phyloP scores from a whole-genome alignment of 1,140 invertebrate genomes.

The Triops cancriformis region DNA sequence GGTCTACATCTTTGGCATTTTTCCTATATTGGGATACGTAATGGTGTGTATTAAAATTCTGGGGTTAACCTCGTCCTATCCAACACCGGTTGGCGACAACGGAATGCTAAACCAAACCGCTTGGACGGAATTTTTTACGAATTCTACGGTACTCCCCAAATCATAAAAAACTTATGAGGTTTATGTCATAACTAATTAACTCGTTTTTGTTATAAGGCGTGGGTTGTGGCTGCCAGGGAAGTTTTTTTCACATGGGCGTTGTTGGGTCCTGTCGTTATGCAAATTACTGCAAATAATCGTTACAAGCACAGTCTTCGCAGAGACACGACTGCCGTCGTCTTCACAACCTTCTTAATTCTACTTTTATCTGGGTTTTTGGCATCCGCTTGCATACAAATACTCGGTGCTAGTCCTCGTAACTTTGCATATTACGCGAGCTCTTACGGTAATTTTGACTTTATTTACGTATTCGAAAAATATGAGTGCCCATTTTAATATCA shows the following conservation, averaged over 20 bases:
- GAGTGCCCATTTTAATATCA: conserved; percentile 12
- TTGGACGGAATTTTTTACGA: conserved; percentile 74
- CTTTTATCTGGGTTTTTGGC: conserved; percentile 65
- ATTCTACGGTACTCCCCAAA: conserved; percentile 51
- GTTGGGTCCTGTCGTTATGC: conserved; percentile 73
- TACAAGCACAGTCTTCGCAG: conserved; percentile 55
- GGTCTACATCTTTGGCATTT: conserved; percentile 59
- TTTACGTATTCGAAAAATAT: background rate
- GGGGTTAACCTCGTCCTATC: conserved; percentile 49
- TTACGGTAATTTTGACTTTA: conserved; percentile 56
- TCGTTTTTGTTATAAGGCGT: conserved; percentile 50
- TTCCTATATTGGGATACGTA: conserved; percentile 61
- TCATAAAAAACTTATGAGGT: conserved; percentile 14
- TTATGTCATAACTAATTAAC: background rate
- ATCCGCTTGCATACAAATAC: conserved; percentile 65
- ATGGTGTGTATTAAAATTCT: conserved; percentile 63
- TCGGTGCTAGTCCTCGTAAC: conserved; percentile 46
- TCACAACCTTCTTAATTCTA: conserved; percentile 65
- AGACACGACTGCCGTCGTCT: conserved; percentile 66
- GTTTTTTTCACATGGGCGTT: conserved; percentile 82
- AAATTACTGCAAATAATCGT: conserved; percentile 57
- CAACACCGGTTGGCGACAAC: conserved; percentile 40
- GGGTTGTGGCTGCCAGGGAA: conserved; percentile 78
- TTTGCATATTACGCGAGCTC: conserved; percentile 69
- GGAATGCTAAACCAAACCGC: conserved; percentile 64